Conservation (phyloP, 1,140 invertebrate genomes). For the Drosophila subobscura region DNA sequence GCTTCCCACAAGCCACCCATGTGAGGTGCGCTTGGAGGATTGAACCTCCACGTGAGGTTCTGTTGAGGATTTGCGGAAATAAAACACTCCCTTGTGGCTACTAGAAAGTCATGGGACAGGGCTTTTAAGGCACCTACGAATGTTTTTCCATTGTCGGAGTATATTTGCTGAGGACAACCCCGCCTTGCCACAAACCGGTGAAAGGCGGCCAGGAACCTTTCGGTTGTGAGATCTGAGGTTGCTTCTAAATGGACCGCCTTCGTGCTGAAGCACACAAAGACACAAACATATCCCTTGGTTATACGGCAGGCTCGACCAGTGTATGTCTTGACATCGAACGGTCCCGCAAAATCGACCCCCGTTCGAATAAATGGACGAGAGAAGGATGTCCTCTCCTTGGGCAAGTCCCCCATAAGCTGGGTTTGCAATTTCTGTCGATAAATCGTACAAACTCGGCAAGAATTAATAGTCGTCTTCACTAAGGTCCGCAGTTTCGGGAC, state of each 20-base stretch:
- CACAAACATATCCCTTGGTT: slow-evolving; percentile 61
- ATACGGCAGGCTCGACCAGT: slow-evolving; percentile 32
- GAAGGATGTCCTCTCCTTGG: slow-evolving; percentile 6
- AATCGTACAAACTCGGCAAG: slow-evolving; percentile 4
- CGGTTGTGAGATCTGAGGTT: slow-evolving; percentile 69
- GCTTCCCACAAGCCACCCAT: slow-evolving; percentile 78
- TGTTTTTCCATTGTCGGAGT: background rate
- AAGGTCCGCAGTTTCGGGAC: slow-evolving; percentile 20
- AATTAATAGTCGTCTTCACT: slow-evolving; percentile 1
- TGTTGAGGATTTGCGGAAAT: background rate
- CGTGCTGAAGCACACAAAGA: slow-evolving; percentile 61
- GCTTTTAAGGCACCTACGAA: background rate
- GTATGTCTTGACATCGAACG: slow-evolving; percentile 56
- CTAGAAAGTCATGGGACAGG: background rate
- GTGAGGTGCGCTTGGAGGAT: slow-evolving; percentile 43
- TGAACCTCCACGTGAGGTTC: slow-evolving; percentile 6
- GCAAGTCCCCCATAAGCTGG: slow-evolving; percentile 20
- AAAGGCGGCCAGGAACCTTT: slow-evolving; percentile 70
- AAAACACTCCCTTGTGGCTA: no score
- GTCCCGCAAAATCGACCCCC: slow-evolving; percentile 79
- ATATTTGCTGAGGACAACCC: no score
- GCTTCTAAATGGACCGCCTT: slow-evolving; percentile 83
- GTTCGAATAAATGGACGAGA: slow-evolving; percentile 48
- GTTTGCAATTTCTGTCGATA: background rate
- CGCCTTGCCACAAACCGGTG: no score